phyloP scores from a whole-genome alignment of 2,888 invertebrate genomes.

The Morpho achilles region DNA sequence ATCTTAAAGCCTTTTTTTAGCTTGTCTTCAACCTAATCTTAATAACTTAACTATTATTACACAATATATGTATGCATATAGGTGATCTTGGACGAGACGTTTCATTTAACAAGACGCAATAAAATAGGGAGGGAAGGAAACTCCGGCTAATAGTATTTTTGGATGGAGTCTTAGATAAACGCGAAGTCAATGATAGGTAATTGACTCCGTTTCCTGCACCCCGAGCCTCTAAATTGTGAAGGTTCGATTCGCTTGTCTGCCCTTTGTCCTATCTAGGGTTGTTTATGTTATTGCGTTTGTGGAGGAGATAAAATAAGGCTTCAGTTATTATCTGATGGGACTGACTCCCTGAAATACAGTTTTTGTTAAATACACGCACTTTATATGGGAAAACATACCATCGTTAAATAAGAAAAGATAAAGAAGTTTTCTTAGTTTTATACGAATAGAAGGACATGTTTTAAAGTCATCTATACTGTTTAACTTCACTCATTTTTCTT shows the following conservation, averaged over 20 bases:
- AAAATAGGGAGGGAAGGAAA: not conserved
- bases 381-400: too few species aligned
- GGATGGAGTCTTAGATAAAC: slow-evolving; percentile 42
- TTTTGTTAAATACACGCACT: too few species aligned
- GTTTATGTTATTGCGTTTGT: slow-evolving; percentile 19
- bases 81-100: not conserved
- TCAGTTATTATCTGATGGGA: slow-evolving; percentile 6
- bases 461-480: too few species aligned
- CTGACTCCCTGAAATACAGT: not conserved
- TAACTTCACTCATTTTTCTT: too few species aligned
- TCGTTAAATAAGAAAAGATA: too few species aligned
- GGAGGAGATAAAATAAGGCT: slow-evolving; percentile 29
- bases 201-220: slow-evolving; percentile 48
- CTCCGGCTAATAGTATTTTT: slow-evolving; percentile 20
- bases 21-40: too few species aligned
- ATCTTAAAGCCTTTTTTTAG: too few species aligned
- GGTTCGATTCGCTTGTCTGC: slow-evolving; percentile 44
- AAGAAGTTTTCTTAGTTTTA: too few species aligned
- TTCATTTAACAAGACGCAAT: not conserved
- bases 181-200: slow-evolving; percentile 43
- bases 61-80: too few species aligned
- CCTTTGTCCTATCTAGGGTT: slow-evolving; percentile 28
- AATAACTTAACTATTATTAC: too few species aligned
- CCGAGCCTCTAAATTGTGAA: slow-evolving; percentile 42
- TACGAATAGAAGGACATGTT: too few species aligned